Percentiles rank a stretch among this genome's conserved stretches.
phyloP scores from a whole-genome alignment of 1,140 invertebrate genomes.

The Euglossa dilemma region DNA sequence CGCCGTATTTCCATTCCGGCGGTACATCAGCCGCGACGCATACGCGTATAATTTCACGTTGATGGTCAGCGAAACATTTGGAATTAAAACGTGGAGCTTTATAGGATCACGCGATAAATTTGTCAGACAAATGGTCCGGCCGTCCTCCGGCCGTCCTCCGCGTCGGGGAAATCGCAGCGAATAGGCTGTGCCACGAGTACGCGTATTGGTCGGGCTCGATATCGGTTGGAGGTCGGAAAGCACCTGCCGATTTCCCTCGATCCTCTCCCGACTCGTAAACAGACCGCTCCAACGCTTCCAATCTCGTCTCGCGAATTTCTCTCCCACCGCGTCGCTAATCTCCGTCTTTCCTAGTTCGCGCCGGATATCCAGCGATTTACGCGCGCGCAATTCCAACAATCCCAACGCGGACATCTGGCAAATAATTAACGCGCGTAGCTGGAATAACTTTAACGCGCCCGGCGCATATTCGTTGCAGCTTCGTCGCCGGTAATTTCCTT shows the following conservation, averaged over 20 bases:
- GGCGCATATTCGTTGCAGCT: neutral
- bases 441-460: neutral
- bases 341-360: neutral
- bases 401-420: neutral
- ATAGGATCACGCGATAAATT: constrained; percentile 33
- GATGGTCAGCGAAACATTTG: constrained; percentile 14
- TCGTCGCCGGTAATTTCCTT: neutral
- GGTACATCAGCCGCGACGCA: neutral
- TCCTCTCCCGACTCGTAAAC: constrained; percentile 20
- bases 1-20: neutral
- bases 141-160: no score
- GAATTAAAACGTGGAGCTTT: constrained; percentile 20
- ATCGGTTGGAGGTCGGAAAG: constrained; percentile 20
- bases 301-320: neutral
- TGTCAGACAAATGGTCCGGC: constrained; percentile 16
- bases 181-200: neutral
- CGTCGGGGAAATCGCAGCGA: constrained; percentile 9
- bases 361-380: no score
- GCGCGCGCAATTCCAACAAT: no score
- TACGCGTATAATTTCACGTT: constrained; percentile 10
- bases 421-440: neutral
- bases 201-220: constrained; percentile 22
- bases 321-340: neutral
- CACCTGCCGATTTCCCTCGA: constrained; percentile 18
- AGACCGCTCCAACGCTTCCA: neutral